These are phyloP conservation scores for Sceloporus tristichus DNA, from an alignment of 2,113 vertebrate genomes.

Conservation along the genomic window DNA sequence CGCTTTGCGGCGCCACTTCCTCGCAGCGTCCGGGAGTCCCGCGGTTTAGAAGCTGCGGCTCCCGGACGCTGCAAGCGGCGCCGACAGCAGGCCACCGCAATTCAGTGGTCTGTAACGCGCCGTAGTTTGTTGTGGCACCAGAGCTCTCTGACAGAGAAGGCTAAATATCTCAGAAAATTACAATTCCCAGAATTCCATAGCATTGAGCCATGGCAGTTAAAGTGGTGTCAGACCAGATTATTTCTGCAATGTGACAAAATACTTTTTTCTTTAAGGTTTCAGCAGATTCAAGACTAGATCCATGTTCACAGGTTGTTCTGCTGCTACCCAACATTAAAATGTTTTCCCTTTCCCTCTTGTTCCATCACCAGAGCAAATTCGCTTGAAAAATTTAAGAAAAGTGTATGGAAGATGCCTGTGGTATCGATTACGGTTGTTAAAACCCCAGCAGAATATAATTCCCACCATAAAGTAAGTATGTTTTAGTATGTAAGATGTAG, in stretches of 20 bases:
- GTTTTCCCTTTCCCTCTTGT: constrained; percentile 37
- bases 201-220: no score
- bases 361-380: constrained; percentile 88
- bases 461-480: constrained; percentile 94
- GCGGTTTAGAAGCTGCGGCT: no score
- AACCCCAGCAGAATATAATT: constrained; percentile 95
- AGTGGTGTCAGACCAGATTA: no score
- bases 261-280: not conserved
- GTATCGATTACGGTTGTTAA: constrained; percentile 94
- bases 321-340: constrained; percentile 14
- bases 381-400: constrained; percentile 93
- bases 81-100: no score
- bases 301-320: not conserved
- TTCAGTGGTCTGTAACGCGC: no score
- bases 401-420: constrained; percentile 96
- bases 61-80: no score
- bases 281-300: not conserved
- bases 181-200: no score
- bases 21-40: no score
- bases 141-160: no score
- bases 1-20: no score
- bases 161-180: no score
- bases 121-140: no score
- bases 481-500: not conserved
- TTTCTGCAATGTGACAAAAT: not conserved